phyloP scores from a whole-genome alignment of 2,888 invertebrate species.

The Netelia fuscicornis region DNA sequence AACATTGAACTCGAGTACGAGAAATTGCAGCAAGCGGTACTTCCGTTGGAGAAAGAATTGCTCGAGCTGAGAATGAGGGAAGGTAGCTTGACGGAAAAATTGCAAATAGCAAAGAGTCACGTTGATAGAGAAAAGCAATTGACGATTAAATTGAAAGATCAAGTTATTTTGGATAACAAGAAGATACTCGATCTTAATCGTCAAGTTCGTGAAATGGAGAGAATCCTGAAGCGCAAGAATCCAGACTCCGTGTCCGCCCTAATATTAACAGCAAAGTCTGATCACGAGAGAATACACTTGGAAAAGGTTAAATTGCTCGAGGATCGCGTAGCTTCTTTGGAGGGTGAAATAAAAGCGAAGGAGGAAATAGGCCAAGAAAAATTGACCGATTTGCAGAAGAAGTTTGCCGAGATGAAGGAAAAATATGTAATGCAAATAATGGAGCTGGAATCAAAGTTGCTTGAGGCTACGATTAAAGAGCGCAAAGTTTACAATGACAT shows the following conservation, averaged over 20 bases:
- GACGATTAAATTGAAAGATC: conserved; percentile 81
- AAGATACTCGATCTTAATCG: conserved; percentile 91
- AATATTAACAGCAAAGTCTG: conserved; percentile 85
- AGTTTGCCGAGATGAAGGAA: conserved; percentile 91
- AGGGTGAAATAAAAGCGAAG: conserved; percentile 90
- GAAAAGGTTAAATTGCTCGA: conserved; percentile 87
- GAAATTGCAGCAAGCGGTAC: conserved; percentile 77
- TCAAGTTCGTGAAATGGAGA: conserved; percentile 93
- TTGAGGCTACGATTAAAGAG: conserved; percentile 73
- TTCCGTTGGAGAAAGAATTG: conserved; percentile 81
- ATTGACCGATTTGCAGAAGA: conserved; percentile 90
- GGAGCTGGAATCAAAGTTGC: conserved; percentile 78
- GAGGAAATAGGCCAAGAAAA: conserved; percentile 90
- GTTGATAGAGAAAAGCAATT: conserved; percentile 82
- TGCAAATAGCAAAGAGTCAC: conserved; percentile 78
- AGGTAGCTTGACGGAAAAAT: conserved; percentile 77
- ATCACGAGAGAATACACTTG: conserved; percentile 78
- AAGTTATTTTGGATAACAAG: conserved; percentile 84
- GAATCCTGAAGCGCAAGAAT: conserved; percentile 92
- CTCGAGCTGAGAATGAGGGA: conserved; percentile 79
- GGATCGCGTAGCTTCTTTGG: conserved; percentile 90
- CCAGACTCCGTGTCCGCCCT: conserved; percentile 93
- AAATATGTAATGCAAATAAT: conserved; percentile 89
- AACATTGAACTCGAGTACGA: conserved; percentile 78
- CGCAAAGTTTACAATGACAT: conserved; percentile 76